These are phyloP conservation scores for Drosophila tani DNA, from an alignment of 1,140 invertebrate species.

Conservation along the genomic window DNA sequence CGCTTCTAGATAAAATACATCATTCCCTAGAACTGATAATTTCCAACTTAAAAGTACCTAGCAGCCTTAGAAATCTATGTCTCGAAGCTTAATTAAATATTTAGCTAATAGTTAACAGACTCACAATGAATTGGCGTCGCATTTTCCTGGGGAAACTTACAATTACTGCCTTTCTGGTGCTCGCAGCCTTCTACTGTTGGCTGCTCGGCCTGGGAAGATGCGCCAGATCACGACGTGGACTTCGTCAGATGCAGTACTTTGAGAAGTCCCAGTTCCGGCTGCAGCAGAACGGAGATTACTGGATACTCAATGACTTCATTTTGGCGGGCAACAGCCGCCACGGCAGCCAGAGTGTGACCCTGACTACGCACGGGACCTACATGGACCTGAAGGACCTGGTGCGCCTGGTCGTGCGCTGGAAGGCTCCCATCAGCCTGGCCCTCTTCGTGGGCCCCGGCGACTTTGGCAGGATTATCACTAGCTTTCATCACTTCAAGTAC, in stretches of 20 bases:
- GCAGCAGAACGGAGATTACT: constrained; percentile 53
- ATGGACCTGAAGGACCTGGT: constrained; percentile 23
- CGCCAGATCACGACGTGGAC: too few relatives aligned
- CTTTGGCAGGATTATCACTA: constrained; percentile 4
- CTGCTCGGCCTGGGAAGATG: not conserved
- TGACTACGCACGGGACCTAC: constrained; percentile 40
- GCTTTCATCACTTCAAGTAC: constrained; percentile 32
- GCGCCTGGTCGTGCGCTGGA: constrained; percentile 37
- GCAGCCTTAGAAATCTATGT: not conserved
- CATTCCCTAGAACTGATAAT: too few relatives aligned
- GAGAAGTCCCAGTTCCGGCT: constrained; percentile 10
- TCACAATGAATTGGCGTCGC: not conserved
- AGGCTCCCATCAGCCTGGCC: constrained; percentile 44
- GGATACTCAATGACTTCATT: constrained; percentile 46
- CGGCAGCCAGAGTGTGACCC: constrained; percentile 28
- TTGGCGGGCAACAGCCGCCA: not conserved
- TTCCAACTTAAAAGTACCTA: too few relatives aligned
- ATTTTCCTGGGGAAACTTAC: not conserved
- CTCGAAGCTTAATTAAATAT: not conserved
- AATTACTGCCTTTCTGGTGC: not conserved
- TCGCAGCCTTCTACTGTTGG: not conserved
- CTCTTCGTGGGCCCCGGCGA: constrained; percentile 26
- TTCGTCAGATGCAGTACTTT: not conserved
- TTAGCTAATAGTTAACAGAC: not conserved
- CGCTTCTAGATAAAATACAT: too few relatives aligned